Percentiles rank a stretch among this genome's conserved stretches.
Conservation (phyloP, 2,797 vertebrate genomes). For the Coluber constrictor region DNA sequence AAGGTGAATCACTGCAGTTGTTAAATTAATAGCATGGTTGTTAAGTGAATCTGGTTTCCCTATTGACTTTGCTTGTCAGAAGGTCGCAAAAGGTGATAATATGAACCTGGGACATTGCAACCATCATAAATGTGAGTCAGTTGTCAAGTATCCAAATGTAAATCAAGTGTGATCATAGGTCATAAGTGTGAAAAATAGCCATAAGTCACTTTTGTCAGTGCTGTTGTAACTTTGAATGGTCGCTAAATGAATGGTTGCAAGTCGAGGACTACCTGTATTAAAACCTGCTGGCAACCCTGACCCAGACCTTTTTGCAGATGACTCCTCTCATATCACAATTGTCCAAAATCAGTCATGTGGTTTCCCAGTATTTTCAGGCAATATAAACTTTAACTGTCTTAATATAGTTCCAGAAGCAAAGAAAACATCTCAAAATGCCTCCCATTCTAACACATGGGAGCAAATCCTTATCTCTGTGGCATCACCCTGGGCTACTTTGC, state of each 20-base stretch:
- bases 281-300: neutral
- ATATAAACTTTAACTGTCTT: neutral
- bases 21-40: too few species aligned
- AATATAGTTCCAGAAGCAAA: neutral
- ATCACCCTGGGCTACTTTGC: neutral
- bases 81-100: too few species aligned
- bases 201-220: neutral
- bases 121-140: neutral
- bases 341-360: neutral
- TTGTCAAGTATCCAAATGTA: neutral
- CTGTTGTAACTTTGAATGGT: neutral
- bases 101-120: neutral
- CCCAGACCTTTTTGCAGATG: neutral
- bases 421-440: neutral
- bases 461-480: neutral
- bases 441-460: neutral
- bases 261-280: neutral
- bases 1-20: too few species aligned
- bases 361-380: neutral
- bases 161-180: neutral
- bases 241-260: neutral
- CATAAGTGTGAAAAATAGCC: neutral
- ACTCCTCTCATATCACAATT: neutral
- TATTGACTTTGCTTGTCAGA: too few species aligned
- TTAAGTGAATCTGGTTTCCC: too few species aligned